Conservation (phyloP, 2,113 vertebrate genomes). For the Sula dactylatra region DNA sequence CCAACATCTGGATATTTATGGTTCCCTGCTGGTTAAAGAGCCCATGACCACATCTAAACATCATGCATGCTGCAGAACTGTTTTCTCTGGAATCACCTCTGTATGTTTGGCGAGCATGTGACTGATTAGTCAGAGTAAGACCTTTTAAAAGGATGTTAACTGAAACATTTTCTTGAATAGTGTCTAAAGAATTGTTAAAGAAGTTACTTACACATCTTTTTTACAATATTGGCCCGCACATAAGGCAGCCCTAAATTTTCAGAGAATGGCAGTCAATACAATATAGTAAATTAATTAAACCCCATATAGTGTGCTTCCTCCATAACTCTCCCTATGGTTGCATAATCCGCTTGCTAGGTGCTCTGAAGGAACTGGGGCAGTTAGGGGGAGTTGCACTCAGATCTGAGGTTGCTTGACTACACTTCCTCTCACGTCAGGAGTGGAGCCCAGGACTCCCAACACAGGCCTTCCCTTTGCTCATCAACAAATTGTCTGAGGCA, state of each 20-base stretch:
- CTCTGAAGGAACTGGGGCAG: neutral
- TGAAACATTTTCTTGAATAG: neutral
- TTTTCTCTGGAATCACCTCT: constrained; percentile 32
- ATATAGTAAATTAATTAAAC: neutral
- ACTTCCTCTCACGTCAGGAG: neutral
- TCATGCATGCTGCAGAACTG: neutral
- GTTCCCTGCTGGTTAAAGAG: constrained; percentile 38
- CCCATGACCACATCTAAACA: constrained; percentile 24
- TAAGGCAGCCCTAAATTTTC: neutral
- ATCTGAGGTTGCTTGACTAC: neutral
- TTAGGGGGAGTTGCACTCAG: neutral
- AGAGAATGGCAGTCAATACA: neutral
- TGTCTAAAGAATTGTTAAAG: neutral
- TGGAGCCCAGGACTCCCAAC: neutral
- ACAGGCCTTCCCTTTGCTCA: neutral
- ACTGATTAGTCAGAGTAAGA: neutral
- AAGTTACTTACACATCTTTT: neutral
- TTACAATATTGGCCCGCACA: neutral
- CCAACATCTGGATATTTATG: constrained; percentile 40
- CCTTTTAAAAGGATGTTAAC: neutral
- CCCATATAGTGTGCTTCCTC: neutral
- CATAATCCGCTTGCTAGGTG: neutral
- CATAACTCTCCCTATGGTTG: neutral
- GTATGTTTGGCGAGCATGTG: neutral
- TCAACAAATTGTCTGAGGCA: neutral